Conservation (phyloP, 2,888 invertebrate species). For the Argyresthia goedartella region DNA sequence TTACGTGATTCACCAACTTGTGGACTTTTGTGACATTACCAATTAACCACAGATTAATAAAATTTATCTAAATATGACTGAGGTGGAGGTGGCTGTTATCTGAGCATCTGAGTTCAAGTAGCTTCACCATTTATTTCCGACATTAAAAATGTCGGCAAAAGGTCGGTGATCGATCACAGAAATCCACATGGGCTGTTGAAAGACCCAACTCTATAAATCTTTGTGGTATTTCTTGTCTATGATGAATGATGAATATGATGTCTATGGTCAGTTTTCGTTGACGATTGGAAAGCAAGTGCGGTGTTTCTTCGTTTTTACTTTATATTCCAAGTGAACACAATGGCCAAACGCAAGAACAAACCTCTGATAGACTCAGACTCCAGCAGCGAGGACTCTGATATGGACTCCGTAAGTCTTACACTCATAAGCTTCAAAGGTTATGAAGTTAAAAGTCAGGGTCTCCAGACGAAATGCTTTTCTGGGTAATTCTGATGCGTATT, state of each 20-base stretch:
- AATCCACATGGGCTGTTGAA: too few relatives aligned
- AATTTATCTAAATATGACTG: too few relatives aligned
- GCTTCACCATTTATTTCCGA: too few relatives aligned
- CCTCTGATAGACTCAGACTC: slow-evolving; percentile 87
- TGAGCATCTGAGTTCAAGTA: too few relatives aligned
- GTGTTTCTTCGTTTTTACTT: slow-evolving; percentile 6
- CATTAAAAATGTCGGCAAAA: too few relatives aligned
- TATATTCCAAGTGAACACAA: slow-evolving; percentile 32
- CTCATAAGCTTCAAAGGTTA: background rate
- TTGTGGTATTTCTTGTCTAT: background rate
- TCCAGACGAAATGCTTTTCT: slow-evolving; percentile 29
- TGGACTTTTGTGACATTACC: too few relatives aligned
- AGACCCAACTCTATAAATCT: too few relatives aligned
- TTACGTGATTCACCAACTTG: too few relatives aligned
- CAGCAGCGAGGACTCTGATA: slow-evolving; percentile 85
- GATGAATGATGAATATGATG: background rate
- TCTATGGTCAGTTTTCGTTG: slow-evolving; percentile 1
- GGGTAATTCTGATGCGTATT: slow-evolving; percentile 49
- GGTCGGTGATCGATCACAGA: too few relatives aligned
- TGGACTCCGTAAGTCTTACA: slow-evolving; percentile 81
- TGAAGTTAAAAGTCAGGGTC: background rate
- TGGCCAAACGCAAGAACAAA: slow-evolving; percentile 89
- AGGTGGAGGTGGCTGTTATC: too few relatives aligned
- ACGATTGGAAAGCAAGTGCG: background rate
- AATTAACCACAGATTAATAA: too few relatives aligned